These are phyloP conservation scores for Rhaphigaster nebulosa DNA, from an alignment of 2,888 invertebrate genomes.

Conservation along the genomic window DNA sequence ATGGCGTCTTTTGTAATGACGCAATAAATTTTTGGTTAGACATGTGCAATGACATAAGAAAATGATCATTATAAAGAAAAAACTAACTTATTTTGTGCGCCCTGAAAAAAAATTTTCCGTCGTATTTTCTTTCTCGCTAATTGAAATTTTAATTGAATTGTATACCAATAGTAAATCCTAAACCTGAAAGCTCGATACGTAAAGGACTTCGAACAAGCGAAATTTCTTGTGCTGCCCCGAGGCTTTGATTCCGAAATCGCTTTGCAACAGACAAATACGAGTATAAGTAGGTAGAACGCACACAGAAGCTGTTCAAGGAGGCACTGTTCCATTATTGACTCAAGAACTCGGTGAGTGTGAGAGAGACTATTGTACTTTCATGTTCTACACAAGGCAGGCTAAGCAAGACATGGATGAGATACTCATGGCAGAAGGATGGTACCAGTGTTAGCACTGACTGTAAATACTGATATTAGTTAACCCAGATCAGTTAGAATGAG, in stretches of 20 bases:
- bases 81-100: no score
- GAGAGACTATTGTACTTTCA: neutral
- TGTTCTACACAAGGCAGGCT: neutral
- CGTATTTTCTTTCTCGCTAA: no score
- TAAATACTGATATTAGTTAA: neutral
- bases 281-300: neutral
- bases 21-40: no score
- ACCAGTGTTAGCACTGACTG: neutral
- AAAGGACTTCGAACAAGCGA: neutral
- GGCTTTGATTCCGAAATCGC: neutral
- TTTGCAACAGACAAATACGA: neutral
- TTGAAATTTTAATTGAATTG: neutral
- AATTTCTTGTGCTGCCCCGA: neutral
- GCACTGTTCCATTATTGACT: conserved; percentile 29
- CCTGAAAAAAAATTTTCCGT: no score
- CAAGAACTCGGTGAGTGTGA: neutral
- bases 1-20: no score
- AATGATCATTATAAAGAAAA: no score
- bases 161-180: neutral
- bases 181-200: neutral
- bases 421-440: neutral
- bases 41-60: no score
- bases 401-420: neutral
- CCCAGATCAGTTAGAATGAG: neutral
- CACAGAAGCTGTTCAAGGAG: neutral